Conservation (phyloP, 2,888 invertebrate species). For the Meteorus colon region DNA sequence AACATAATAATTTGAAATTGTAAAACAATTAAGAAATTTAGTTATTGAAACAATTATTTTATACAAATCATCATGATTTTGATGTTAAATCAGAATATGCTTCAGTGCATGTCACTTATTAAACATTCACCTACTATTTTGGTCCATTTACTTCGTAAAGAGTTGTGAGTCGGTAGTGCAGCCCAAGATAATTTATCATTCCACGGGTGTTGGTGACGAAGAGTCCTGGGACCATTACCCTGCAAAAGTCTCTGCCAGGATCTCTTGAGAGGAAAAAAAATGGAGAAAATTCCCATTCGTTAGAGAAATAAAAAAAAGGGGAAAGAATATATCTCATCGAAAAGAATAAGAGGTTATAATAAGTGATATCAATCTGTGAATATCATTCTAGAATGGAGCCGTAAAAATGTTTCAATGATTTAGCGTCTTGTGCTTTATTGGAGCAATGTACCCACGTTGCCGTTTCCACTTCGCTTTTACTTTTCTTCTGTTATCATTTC, state of each 20-base stretch:
- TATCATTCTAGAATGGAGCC: constrained; percentile 44
- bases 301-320: neutral
- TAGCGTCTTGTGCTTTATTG: constrained; percentile 41
- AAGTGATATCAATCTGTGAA: constrained; percentile 41
- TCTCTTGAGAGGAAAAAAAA: constrained; percentile 2
- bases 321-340: neutral
- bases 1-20: too few species aligned
- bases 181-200: constrained; percentile 56
- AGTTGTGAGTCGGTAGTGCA: constrained; percentile 53
- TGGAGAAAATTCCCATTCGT: neutral
- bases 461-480: neutral
- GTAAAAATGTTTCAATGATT: too few species aligned
- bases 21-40: neutral
- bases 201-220: constrained; percentile 43
- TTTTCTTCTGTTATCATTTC: neutral
- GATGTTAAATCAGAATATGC: constrained; percentile 40
- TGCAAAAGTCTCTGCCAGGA: constrained; percentile 39
- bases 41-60: constrained; percentile 25
- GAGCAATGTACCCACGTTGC: constrained; percentile 14
- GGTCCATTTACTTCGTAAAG: constrained; percentile 54
- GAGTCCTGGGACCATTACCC: constrained; percentile 47
- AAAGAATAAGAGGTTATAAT: constrained; percentile 31
- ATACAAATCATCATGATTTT: constrained; percentile 43
- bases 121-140: constrained; percentile 50
- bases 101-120: constrained; percentile 27